Percentiles rank a stretch among this genome's conserved stretches.
These are phyloP conservation scores for Macropus fuliginosus DNA, from an alignment of 2,797 vertebrate genomes.

Conservation along the genomic window DNA sequence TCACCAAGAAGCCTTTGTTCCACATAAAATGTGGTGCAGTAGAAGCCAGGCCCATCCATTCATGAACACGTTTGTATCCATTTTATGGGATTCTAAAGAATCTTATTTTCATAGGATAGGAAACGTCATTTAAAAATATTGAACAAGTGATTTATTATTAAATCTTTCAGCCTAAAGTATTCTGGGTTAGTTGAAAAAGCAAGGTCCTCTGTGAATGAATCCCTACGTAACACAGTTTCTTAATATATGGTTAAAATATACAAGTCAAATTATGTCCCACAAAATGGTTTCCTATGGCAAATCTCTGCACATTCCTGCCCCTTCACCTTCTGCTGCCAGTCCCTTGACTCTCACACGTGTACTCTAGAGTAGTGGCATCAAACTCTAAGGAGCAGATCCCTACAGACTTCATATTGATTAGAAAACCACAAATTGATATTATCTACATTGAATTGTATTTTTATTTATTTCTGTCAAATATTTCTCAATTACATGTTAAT, in stretches of 20 bases:
- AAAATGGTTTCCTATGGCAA: constrained; percentile 4
- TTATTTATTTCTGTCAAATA: not conserved
- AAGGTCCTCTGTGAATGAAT: not conserved
- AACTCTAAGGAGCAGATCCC: not conserved
- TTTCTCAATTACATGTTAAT: not conserved
- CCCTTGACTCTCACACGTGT: not conserved
- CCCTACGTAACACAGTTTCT: not conserved
- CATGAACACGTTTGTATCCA: constrained; percentile 31
- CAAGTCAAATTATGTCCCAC: not conserved
- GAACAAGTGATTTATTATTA: constrained; percentile 10
- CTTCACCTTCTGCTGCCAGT: not conserved
- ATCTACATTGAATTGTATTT: not conserved
- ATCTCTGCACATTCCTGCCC: not conserved
- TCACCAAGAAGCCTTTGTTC: not conserved
- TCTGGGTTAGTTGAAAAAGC: not conserved
- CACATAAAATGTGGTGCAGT: constrained; percentile 19
- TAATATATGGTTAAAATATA: not conserved
- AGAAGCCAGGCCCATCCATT: constrained; percentile 7
- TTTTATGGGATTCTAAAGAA: constrained; percentile 42
- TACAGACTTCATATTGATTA: not conserved
- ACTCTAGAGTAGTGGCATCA: not conserved
- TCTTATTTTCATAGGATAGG: constrained; percentile 45
- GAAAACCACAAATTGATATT: not conserved
- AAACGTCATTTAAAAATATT: constrained; percentile 46
- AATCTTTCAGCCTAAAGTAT: not conserved